Evolutionary conservation across 2,113 vertebrate species (phyloP).

Genomic region (Oxygymnocypris stewartii): DNA sequence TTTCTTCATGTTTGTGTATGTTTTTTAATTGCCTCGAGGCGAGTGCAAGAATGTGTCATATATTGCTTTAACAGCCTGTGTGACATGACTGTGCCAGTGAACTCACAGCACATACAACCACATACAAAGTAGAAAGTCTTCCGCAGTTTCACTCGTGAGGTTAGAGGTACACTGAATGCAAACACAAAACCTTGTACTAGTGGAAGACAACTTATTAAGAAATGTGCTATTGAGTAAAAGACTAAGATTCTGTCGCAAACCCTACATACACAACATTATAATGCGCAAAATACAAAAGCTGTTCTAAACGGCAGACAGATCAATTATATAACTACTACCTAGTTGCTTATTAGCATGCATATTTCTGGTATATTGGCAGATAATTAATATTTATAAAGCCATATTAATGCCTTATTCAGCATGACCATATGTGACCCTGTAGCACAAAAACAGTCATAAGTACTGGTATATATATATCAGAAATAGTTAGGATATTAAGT

Average conservation of each 20-base stretch:
- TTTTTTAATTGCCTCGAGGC: conserved; percentile 58
- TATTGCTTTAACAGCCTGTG: conserved; percentile 46
- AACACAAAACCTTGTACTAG: background rate
- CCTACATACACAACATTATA: background rate
- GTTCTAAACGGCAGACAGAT: background rate
- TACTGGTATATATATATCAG: too few species aligned
- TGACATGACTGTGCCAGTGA: conserved; percentile 1
- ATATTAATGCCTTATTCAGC: too few species aligned
- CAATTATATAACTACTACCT: background rate
- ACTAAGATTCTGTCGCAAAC: too few species aligned
- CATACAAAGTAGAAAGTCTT: background rate
- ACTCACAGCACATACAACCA: background rate
- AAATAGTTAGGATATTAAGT: too few species aligned
- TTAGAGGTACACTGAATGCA: background rate
- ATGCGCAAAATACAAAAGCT: background rate
- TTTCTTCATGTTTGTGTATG: conserved; percentile 56
- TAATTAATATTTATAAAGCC: too few species aligned
- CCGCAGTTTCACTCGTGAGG: background rate
- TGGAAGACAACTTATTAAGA: background rate
- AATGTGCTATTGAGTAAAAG: too few species aligned
- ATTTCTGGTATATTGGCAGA: too few species aligned
- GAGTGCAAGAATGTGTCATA: conserved; percentile 49
- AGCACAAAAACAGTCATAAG: too few species aligned
- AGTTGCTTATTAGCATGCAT: too few species aligned
- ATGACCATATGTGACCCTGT: too few species aligned